Conservation (phyloP, 2,797 vertebrate genomes). For the Falco columbarius region DNA sequence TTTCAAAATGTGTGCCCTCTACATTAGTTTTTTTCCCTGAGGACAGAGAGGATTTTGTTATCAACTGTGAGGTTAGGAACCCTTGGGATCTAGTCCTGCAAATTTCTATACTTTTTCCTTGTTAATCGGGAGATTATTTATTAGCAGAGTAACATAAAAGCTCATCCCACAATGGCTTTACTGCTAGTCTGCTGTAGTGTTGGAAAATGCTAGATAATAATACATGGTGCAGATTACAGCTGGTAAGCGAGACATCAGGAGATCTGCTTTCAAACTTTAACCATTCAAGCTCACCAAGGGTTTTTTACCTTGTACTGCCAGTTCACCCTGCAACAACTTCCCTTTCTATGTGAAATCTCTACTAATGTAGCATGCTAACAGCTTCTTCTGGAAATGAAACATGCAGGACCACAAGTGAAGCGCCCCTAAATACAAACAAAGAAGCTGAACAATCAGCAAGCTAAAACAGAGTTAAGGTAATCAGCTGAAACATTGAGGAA, state of each 20-base stretch:
- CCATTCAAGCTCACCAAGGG: accelerated
- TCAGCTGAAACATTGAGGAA: constrained; percentile 12
- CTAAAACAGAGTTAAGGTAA: constrained; percentile 49
- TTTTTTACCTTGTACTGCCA: background rate
- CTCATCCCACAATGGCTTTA: background rate
- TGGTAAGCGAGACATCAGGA: background rate
- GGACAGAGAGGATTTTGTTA: background rate
- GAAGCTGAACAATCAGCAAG: constrained; percentile 60
- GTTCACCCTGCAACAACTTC: background rate
- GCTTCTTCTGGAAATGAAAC: constrained; percentile 12
- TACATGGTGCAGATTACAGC: background rate
- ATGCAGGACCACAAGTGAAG: constrained; percentile 16
- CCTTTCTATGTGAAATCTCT: background rate
- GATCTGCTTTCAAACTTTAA: background rate
- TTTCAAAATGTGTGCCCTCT: background rate
- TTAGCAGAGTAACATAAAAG: background rate
- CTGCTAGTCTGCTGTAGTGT: background rate
- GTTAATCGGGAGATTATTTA: background rate
- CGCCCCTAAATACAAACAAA: constrained; percentile 52
- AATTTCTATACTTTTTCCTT: background rate
- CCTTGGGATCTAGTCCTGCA: background rate
- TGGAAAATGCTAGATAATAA: background rate
- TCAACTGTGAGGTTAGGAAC: background rate
- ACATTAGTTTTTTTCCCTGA: background rate
- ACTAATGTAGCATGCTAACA: background rate